Base-by-base conservation (phyloP, 2,888 invertebrate species). In the Emmelina monodactyla region DNA sequence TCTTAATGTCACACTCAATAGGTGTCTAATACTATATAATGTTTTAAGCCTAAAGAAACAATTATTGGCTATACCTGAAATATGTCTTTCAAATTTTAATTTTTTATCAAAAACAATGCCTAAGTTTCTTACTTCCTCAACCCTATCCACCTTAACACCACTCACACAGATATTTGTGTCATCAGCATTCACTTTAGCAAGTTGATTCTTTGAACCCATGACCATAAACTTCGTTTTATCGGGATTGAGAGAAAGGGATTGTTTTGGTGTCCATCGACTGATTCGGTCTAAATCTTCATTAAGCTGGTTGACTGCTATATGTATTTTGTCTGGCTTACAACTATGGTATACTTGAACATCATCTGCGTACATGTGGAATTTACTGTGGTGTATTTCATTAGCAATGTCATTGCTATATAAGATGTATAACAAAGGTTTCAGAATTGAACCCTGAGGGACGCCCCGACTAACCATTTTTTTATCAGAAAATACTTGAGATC, bases 31-130 rank as follows among this genome's bases (percentile, higher is more conserved):
- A 1, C 22, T 16, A 7, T 40, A 40, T 9, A 40, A 7, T 1
- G 37, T 29, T 15, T 37, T 37, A 1, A 40, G 22, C 2, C 37
- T 12, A 30, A 28, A 40, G n/a, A 40, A 37, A 13, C 37, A 35
- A 19, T 14, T 34, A 3, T 34, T 22, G 1, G 31, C 29, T 3
- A 32, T 10, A 2, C 29, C 28, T 2, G 12, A 3, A 3, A 39
- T 31, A 13, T 39, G 32, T 9, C 11, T 31, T 10, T 39, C 39
- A 16, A 39, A 39, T 2, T 28, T 29, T 5, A 39, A 12, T 7
- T 2, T 3, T 2, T 25, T 22, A 10, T 39, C 32, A 29, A 39
- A 33, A 5, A 29, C 4, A 1, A 39, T n/a, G 6, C 34, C 39
- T 13, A 39, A 19, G 14, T 36, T 39, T 3, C 34, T 16, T 2